Evolutionary conservation across 1,140 invertebrate genomes (phyloP).

Genomic region (Drosophila takahashii): DNA sequence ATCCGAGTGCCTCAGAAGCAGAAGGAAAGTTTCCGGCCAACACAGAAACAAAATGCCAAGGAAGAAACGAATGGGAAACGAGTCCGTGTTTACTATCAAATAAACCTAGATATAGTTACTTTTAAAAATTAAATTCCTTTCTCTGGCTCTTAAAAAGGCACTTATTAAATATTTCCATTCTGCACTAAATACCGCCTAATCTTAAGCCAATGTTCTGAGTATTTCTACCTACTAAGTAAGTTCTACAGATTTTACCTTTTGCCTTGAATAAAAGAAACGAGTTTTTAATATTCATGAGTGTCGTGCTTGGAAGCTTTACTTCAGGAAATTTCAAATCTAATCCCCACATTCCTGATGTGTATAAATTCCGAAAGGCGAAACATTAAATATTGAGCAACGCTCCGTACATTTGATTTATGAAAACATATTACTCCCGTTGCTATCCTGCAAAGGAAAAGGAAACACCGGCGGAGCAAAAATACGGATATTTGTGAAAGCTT

Average conservation of each 20-base stretch:
- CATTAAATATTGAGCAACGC: constrained; percentile 49
- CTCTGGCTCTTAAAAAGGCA: neutral
- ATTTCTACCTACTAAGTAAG: neutral
- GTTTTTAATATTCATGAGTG: constrained; percentile 30
- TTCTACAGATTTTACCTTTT: neutral
- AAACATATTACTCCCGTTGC: constrained; percentile 44
- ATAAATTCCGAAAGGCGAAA: constrained; percentile 39
- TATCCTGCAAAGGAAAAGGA: constrained; percentile 19
- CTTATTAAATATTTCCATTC: neutral
- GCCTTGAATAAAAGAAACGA: neutral
- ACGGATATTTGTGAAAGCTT: constrained; percentile 43
- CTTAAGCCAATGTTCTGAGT: neutral
- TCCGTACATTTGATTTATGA: constrained; percentile 51
- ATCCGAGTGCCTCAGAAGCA: constrained; percentile 55
- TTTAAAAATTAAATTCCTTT: constrained; percentile 8
- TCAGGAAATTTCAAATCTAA: constrained; percentile 42
- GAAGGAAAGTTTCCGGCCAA: constrained; percentile 18
- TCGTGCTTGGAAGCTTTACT: constrained; percentile 10
- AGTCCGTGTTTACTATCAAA: constrained; percentile 6
- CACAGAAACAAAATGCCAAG: constrained; percentile 18
- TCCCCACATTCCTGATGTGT: constrained; percentile 47
- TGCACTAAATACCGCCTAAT: constrained; percentile 2
- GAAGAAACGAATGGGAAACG: constrained; percentile 17
- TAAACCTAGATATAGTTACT: neutral
- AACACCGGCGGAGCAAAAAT: constrained; percentile 9